Conservation (phyloP, 2,113 vertebrate species). For the Anas platyrhynchos region DNA sequence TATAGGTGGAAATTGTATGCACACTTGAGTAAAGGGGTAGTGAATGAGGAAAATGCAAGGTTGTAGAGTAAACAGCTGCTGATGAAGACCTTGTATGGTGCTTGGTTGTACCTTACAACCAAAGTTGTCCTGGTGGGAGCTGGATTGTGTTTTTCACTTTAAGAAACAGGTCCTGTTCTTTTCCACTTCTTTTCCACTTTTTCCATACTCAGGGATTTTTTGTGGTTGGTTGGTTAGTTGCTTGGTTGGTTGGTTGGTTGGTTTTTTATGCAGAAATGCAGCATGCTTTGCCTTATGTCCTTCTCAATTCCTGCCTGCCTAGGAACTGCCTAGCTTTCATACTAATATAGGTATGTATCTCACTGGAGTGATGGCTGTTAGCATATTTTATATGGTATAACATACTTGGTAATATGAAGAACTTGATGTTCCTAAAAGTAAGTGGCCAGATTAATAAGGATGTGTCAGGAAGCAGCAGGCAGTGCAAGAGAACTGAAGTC, state of each 20-base stretch:
- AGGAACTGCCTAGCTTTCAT: not conserved
- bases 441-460: not conserved
- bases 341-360: rapidly evolving
- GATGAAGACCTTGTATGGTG: not conserved
- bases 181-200: not conserved
- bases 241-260: too few species aligned
- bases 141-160: not conserved
- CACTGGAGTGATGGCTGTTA: not conserved
- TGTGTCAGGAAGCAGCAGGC: rapidly evolving
- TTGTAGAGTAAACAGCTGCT: not conserved
- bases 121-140: not conserved
- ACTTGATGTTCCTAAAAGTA: not conserved
- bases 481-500: not conserved
- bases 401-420: not conserved
- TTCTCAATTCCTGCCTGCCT: not conserved
- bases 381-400: not conserved
- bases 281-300: not conserved
- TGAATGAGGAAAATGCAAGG: not conserved
- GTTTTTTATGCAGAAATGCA: not conserved
- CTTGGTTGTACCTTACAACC: not conserved
- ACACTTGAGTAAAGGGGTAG: not conserved
- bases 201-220: not conserved
- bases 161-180: rapidly evolving
- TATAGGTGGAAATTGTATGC: not conserved
- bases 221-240: too few species aligned